Percentiles rank a stretch among this genome's conserved stretches.
phyloP scores from a whole-genome alignment of 2,113 vertebrate species.

The Podarcis cretensis region DNA sequence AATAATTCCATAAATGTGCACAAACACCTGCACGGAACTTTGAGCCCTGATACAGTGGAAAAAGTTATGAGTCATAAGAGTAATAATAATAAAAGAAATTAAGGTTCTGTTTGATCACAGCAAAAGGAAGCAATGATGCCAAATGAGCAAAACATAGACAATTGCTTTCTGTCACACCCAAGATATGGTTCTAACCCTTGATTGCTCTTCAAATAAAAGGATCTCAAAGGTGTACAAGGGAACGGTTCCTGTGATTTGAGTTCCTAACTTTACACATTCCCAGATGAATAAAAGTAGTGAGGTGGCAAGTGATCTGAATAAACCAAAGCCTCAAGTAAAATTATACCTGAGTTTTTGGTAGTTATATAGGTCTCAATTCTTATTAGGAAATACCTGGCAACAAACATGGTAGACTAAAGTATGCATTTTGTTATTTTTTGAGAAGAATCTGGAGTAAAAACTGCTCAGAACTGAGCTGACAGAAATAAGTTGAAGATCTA shows the following conservation, averaged over 20 bases:
- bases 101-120: neutral
- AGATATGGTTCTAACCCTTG: neutral
- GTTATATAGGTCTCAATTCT: conserved; percentile 21
- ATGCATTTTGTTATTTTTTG: conserved; percentile 37
- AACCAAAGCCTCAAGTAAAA: conserved; percentile 35
- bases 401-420: conserved; percentile 25
- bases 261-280: neutral
- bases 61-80: neutral
- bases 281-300: neutral
- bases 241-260: neutral
- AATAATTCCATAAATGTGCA: neutral
- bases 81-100: conserved; percentile 26
- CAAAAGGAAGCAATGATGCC: neutral
- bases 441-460: conserved; percentile 14
- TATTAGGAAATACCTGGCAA: conserved; percentile 23
- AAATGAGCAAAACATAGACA: neutral
- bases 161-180: neutral
- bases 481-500: no score
- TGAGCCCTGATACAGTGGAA: neutral
- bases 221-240: neutral
- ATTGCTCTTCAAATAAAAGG: neutral
- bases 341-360: conserved; percentile 45
- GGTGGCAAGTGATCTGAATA: conserved; percentile 26
- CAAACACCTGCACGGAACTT: neutral
- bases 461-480: conserved; percentile 2